Conservation (phyloP, 2,888 invertebrate genomes). For the Caenorhabditis macrosperma region DNA sequence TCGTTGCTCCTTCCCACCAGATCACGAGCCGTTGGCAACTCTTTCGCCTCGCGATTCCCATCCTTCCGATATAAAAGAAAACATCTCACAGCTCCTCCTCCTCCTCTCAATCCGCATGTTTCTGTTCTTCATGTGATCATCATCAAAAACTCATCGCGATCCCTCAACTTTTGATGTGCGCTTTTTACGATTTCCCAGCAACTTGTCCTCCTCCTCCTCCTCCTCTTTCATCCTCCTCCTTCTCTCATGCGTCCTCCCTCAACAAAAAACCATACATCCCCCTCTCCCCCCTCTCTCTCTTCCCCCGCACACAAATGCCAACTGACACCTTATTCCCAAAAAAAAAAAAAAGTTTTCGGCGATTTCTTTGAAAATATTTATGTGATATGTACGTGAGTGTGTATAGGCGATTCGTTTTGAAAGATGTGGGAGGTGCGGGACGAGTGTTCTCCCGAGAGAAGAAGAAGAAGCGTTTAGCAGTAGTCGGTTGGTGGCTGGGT, state of each 20-base stretch:
- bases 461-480: not conserved
- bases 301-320: slow-evolving; percentile 3
- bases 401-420: slow-evolving; percentile 44
- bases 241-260: slow-evolving; percentile 12
- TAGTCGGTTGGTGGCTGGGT: not conserved
- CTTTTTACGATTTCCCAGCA: slow-evolving; percentile 12
- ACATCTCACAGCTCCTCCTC: no score
- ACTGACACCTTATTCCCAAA: slow-evolving; percentile 35
- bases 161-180: slow-evolving; percentile 17
- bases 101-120: not conserved
- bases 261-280: slow-evolving; percentile 22
- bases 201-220: slow-evolving; percentile 5
- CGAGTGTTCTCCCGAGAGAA: slow-evolving; percentile 6
- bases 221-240: slow-evolving; percentile 7
- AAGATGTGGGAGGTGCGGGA: slow-evolving; percentile 21
- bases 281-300: not conserved
- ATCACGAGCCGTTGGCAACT: no score
- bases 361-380: slow-evolving; percentile 46
- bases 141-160: slow-evolving; percentile 47
- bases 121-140: slow-evolving; percentile 31
- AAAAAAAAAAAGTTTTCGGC: slow-evolving; percentile 41
- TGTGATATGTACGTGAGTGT: slow-evolving; percentile 32
- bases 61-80: no score
- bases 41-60: no score
- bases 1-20: no score